A percentile compares a stretch with the other conserved stretches of the same genome.
Evolutionary conservation across 2,113 vertebrate genomes (phyloP).

Genomic region (Cinclus mexicanus): DNA sequence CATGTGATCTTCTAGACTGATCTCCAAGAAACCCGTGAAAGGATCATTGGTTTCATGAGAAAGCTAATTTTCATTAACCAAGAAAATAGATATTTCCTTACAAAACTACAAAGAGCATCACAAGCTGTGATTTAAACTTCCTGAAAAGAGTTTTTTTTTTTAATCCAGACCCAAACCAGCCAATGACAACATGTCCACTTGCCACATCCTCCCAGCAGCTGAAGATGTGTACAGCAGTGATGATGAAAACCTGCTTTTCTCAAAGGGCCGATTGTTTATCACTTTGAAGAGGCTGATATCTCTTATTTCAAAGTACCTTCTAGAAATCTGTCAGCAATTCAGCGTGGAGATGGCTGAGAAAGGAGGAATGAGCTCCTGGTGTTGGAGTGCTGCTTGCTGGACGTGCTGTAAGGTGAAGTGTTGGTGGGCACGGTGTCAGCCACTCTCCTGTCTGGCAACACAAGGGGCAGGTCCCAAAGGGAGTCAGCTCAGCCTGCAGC

Average conservation of each 20-base stretch:
- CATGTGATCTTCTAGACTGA: neutral
- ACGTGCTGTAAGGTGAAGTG: fast-evolving
- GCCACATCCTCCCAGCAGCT: neutral
- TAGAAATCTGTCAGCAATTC: neutral
- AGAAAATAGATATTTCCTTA: neutral
- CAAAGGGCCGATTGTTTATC: neutral
- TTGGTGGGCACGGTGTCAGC: neutral
- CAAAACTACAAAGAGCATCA: neutral
- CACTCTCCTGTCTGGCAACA: fast-evolving
- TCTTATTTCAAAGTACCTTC: neutral
- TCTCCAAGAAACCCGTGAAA: neutral
- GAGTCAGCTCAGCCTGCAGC: neutral
- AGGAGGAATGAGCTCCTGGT: neutral
- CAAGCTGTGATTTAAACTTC: neutral
- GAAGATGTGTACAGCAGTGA: neutral
- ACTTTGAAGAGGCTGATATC: neutral
- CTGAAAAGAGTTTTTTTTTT: neutral
- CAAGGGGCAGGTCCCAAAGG: neutral
- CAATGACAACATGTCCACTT: neutral
- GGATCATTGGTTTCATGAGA: neutral
- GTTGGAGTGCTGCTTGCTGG: neutral
- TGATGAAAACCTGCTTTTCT: neutral
- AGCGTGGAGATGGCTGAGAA: neutral
- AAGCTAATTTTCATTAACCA: neutral
- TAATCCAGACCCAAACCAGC: neutral